phyloP scores from a whole-genome alignment of 1,140 invertebrate genomes.

The Ceratina japonica region DNA sequence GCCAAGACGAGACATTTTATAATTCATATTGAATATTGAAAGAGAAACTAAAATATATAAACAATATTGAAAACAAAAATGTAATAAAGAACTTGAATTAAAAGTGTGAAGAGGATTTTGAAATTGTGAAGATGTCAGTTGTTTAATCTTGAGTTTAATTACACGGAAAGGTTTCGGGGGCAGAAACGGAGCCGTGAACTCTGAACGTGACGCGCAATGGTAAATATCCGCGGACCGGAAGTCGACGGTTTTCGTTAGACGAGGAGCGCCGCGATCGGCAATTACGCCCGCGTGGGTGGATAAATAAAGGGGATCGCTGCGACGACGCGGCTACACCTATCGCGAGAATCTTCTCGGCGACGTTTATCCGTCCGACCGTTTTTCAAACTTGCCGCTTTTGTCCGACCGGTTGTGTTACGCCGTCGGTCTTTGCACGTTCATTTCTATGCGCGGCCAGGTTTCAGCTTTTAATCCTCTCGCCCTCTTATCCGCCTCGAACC shows the following conservation, averaged over 20 bases:
- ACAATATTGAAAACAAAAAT: no score
- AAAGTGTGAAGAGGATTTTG: no score
- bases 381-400: no score
- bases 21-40: no score
- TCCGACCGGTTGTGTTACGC: no score
- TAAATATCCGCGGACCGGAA: slow-evolving; percentile 44
- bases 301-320: slow-evolving; percentile 48
- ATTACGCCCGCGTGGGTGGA: slow-evolving; percentile 43
- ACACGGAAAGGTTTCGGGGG: background rate
- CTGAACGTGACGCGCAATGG: background rate
- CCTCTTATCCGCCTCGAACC: slow-evolving; percentile 42
- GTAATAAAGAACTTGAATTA: no score
- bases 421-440: background rate
- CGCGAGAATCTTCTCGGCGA: background rate
- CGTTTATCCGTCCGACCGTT: background rate
- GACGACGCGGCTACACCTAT: background rate
- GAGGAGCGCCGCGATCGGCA: slow-evolving; percentile 35
- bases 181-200: slow-evolving; percentile 7
- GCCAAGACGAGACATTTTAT: no score
- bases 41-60: no score
- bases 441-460: slow-evolving; percentile 5
- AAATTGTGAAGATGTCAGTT: no score
- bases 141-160: background rate
- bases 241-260: slow-evolving; percentile 30
- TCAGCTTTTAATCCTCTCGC: slow-evolving; percentile 37